Evolutionary conservation across 2,888 invertebrate genomes (phyloP), one percentile per base, ranked within the genome.

Genomic region (Pterobdella sp.): DNA sequence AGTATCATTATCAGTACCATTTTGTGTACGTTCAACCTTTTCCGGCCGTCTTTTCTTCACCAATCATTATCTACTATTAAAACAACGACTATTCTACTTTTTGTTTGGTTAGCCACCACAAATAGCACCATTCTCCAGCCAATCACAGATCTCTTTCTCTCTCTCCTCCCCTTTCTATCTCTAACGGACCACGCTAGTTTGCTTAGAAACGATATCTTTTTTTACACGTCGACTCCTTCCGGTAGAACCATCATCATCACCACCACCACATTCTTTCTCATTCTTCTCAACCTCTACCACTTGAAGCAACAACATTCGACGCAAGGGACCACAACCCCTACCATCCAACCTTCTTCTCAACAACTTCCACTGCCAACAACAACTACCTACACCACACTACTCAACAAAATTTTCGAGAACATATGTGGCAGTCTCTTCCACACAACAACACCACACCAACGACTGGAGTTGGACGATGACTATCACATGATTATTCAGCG

Each of bases 1-100:
- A 85, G 84, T 76, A 80, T 87, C 52, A 77, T 84, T 29, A 73
- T 85, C 18, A 82, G 84, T 70, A 86, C 86, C 79, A 78, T 84
- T 56, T n/a, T 56, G 10, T 56, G 10, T n/a, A 26, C 60, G 4
- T 26, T 56, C 49, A 67, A 64, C 66, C 72, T 72, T 31, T 67
- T 72, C 64, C 73, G 68, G 29, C 60, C 68, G 35, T 36, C 68
- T 29, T 22, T 29, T 22, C 60, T n/a, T 22, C 60, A 56, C 60
- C 4, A 56, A 4, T 26, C 26, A 22, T 56, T 56, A 4, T 56
- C 60, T n/a, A 56, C 60, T 26, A 18, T 56, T 26, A 22, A 4
- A 22, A 56, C 60, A 22, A 56, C 60, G n/a, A 56, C n/a, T 26
- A 18, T 56, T 26, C 60, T 56, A 4, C 60, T 56, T 26, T 14